phyloP scores from a whole-genome alignment of 2,888 invertebrate genomes.

The Phortica okadai region DNA sequence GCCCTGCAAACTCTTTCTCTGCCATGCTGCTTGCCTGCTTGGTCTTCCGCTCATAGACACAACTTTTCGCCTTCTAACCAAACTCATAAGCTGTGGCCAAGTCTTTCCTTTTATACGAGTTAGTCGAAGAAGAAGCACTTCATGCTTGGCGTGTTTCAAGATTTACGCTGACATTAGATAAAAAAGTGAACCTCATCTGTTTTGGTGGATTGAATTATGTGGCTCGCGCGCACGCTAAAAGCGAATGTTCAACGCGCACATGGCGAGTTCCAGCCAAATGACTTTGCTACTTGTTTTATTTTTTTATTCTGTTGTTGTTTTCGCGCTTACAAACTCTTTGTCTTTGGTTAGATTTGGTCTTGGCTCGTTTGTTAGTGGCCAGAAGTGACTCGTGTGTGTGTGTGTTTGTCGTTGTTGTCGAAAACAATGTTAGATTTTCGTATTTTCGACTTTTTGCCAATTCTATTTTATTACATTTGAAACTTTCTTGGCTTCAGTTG shows the following conservation, averaged over 20 bases:
- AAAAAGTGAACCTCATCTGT: conserved; percentile 52
- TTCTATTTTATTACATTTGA: background rate
- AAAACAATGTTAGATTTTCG: conserved; percentile 4
- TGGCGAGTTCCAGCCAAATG: conserved; percentile 23
- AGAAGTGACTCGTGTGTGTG: background rate
- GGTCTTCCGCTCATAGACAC: background rate
- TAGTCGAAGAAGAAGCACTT: conserved; percentile 48
- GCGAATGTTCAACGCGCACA: conserved; percentile 31
- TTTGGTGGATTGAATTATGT: conserved; percentile 58
- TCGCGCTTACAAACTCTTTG: background rate
- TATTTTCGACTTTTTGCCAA: background rate
- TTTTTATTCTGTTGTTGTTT: background rate
- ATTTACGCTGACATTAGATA: conserved; percentile 67
- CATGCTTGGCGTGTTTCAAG: conserved; percentile 65
- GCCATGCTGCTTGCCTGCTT: background rate
- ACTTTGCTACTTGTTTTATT: background rate
- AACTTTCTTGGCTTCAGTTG: background rate
- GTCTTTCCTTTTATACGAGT: conserved; percentile 14
- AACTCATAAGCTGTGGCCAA: conserved; percentile 36
- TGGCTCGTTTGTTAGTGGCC: background rate
- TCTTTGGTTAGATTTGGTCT: background rate
- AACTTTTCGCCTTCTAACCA: conserved; percentile 18
- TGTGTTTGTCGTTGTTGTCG: background rate
- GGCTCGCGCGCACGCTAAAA: conserved; percentile 37
- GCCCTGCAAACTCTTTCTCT: background rate